Percentiles rank a stretch among this genome's conserved stretches.
These are phyloP conservation scores for Telenomus remus DNA, from an alignment of 1,140 invertebrate genomes.

Conservation along the genomic window DNA sequence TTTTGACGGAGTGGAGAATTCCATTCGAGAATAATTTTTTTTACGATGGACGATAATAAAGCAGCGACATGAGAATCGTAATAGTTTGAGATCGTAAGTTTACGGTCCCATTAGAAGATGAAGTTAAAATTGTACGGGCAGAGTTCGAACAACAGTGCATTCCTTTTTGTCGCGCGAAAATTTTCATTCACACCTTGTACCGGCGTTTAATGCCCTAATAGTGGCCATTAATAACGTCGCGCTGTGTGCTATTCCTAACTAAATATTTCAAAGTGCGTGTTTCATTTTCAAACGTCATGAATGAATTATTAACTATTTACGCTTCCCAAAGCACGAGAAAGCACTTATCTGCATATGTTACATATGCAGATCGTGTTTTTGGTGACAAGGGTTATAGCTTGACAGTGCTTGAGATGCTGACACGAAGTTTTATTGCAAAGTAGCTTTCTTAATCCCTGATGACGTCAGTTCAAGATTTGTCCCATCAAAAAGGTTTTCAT, in stretches of 20 bases:
- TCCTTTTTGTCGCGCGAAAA: too few relatives aligned
- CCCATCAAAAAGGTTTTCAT: too few relatives aligned
- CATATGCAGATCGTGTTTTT: slow-evolving; percentile 51
- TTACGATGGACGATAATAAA: too few relatives aligned
- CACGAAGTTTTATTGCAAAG: slow-evolving; percentile 32
- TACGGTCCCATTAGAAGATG: too few relatives aligned
- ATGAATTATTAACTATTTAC: slow-evolving; percentile 53
- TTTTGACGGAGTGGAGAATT: too few relatives aligned
- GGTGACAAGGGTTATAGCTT: slow-evolving; percentile 15
- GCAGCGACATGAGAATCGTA: too few relatives aligned
- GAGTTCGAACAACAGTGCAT: too few relatives aligned
- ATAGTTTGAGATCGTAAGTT: too few relatives aligned
- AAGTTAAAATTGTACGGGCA: too few relatives aligned
- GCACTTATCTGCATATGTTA: slow-evolving; percentile 52
- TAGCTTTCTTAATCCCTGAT: not conserved
- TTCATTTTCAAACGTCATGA: slow-evolving; percentile 38
- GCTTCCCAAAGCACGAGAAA: slow-evolving; percentile 48
- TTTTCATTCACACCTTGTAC: not conserved
- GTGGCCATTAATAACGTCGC: slow-evolving; percentile 19
- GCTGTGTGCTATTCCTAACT: slow-evolving; percentile 6
- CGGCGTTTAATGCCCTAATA: slow-evolving; percentile 7
- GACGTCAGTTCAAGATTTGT: too few relatives aligned
- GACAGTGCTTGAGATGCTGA: slow-evolving; percentile 2
- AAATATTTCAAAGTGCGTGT: slow-evolving; percentile 22
- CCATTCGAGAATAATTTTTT: too few relatives aligned